phyloP scores from a whole-genome alignment of 2,797 vertebrate genomes.

The Tangara arthus region DNA sequence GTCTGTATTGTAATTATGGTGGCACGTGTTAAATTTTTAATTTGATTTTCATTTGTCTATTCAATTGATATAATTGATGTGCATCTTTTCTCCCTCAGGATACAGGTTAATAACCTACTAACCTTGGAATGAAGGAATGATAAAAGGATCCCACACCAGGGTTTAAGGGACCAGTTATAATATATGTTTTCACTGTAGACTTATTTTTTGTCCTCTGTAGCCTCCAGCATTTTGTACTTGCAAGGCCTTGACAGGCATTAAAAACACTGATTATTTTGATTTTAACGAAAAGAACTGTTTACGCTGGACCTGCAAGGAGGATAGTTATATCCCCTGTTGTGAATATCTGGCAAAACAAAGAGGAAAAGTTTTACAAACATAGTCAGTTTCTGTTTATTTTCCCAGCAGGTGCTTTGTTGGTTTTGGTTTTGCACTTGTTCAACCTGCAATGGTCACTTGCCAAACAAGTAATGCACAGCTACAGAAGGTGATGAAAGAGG shows the following conservation, averaged over 20 bases:
- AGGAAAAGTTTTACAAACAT: not conserved
- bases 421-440: not conserved
- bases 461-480: not conserved
- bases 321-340: not conserved
- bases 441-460: not conserved
- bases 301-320: not conserved
- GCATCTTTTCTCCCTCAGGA: constrained; percentile 44
- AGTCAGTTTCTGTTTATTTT: not conserved
- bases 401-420: not conserved
- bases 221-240: constrained; percentile 31
- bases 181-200: constrained; percentile 30
- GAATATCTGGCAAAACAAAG: constrained; percentile 11
- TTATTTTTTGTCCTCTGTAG: constrained; percentile 37
- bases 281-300: constrained; percentile 25
- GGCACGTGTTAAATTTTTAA: constrained; percentile 69
- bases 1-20: constrained; percentile 41
- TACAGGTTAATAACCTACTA: constrained; percentile 70
- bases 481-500: not conserved
- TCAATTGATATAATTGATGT: constrained; percentile 66
- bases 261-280: constrained; percentile 60
- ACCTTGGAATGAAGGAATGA: constrained; percentile 59
- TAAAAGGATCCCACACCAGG: constrained; percentile 51
- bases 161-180: constrained; percentile 57
- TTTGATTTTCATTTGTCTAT: constrained; percentile 72
- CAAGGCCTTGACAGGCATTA: constrained; percentile 4